Evolutionary conservation across 1,140 invertebrate genomes (phyloP).

Genomic region (Aradophagus sp.): DNA sequence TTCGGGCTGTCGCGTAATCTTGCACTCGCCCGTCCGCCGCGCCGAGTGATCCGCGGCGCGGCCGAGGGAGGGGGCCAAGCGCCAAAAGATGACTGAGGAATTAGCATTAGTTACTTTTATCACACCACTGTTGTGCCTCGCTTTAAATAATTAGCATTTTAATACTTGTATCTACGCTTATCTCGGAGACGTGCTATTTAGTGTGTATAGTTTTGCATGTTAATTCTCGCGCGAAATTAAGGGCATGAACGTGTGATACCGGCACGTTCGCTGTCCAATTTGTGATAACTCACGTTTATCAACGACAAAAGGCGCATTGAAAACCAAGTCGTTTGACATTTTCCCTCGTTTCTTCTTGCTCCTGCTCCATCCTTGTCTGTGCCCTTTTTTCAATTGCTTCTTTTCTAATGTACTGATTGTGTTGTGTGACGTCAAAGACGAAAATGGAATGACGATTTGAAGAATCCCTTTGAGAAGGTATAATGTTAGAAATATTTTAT

Average conservation of each 20-base stretch:
- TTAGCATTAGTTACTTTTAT: slow-evolving; percentile 65
- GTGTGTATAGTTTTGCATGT: slow-evolving; percentile 62
- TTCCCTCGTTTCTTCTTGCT: background rate
- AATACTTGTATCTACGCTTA: slow-evolving; percentile 65
- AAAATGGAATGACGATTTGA: no score
- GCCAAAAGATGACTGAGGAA: slow-evolving; percentile 36
- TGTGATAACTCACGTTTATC: slow-evolving; percentile 28
- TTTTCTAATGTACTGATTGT: no score
- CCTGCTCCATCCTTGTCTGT: no score
- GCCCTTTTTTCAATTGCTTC: no score
- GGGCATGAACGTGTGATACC: slow-evolving; percentile 56
- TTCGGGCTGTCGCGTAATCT: no score
- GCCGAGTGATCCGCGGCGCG: slow-evolving; percentile 6
- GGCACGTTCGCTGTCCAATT: slow-evolving; percentile 16
- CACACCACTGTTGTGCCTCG: slow-evolving; percentile 54
- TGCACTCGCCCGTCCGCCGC: slow-evolving; percentile 29
- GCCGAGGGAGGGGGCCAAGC: background rate
- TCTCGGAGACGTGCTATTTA: slow-evolving; percentile 54
- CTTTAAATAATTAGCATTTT: slow-evolving; percentile 68
- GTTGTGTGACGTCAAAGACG: no score
- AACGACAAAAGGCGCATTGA: background rate
- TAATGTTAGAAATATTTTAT: slow-evolving; percentile 1
- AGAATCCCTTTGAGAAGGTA: slow-evolving; percentile 3
- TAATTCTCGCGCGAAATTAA: slow-evolving; percentile 64
- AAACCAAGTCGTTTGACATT: background rate